phyloP scores from a whole-genome alignment of 2,797 vertebrate species.

The Holocentrus rufus region DNA sequence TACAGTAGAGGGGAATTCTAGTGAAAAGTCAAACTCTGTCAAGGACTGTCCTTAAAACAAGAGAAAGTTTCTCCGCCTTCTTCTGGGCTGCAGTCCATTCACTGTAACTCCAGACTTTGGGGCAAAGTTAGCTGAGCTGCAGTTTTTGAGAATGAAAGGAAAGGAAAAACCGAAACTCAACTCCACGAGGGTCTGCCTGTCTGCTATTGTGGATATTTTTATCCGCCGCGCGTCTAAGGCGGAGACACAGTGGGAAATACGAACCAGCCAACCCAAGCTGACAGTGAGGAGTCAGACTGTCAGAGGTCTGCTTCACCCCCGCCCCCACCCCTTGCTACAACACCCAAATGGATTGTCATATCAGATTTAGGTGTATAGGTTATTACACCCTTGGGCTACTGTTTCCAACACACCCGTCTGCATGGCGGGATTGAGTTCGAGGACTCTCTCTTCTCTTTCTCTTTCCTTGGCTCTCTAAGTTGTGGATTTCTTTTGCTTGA shows the following conservation, averaged over 20 bases:
- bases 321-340: constrained; percentile 77
- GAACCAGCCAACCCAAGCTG: constrained; percentile 82
- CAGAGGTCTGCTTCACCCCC: constrained; percentile 76
- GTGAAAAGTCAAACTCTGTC: constrained; percentile 59
- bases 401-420: constrained; percentile 80
- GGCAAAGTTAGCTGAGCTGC: constrained; percentile 80
- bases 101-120: constrained; percentile 77
- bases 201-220: constrained; percentile 87
- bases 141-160: constrained; percentile 84
- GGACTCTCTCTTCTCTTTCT: constrained; percentile 71
- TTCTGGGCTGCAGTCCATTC: constrained; percentile 60
- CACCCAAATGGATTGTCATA: constrained; percentile 88
- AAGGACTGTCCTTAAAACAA: constrained; percentile 74
- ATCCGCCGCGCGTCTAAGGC: constrained; percentile 79
- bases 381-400: constrained; percentile 88
- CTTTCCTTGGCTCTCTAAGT: constrained; percentile 49
- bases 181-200: constrained; percentile 82
- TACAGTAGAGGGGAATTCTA: constrained; percentile 19
- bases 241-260: constrained; percentile 82
- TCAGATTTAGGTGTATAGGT: constrained; percentile 89
- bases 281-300: constrained; percentile 82
- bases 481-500: constrained; percentile 65
- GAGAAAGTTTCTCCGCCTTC: constrained; percentile 55
- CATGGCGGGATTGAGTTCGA: constrained; percentile 77
- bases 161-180: constrained; percentile 80